These are phyloP conservation scores for Tachina grossa DNA, from an alignment of 2,888 invertebrate species.

Conservation along the genomic window DNA sequence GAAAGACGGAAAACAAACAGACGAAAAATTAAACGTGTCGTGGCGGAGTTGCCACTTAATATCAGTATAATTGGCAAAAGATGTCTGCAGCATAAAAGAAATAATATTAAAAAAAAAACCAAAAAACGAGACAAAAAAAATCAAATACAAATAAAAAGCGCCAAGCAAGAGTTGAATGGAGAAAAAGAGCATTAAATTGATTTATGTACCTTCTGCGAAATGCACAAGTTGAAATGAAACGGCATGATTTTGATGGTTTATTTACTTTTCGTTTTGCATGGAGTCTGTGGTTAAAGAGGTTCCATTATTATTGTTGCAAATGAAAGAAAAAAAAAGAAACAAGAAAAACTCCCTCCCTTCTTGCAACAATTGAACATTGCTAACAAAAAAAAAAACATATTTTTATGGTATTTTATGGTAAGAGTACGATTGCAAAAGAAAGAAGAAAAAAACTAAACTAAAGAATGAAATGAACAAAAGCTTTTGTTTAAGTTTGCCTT, in stretches of 20 bases:
- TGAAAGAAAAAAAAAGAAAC: conserved; percentile 56
- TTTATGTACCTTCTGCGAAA: conserved; percentile 37
- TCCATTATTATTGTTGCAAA: conserved; percentile 65
- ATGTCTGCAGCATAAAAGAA: conserved; percentile 66
- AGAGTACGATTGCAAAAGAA: conserved; percentile 20
- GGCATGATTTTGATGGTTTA: conserved; percentile 38
- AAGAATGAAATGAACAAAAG: conserved; percentile 57
- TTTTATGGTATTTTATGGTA: conserved; percentile 61
- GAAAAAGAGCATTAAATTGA: conserved; percentile 68
- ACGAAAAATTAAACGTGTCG: conserved; percentile 45
- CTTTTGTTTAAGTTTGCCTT: conserved; percentile 61
- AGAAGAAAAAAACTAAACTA: neutral
- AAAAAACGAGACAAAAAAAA: conserved; percentile 38
- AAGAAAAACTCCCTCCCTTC: conserved; percentile 14
- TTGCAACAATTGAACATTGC: neutral
- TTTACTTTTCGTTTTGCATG: conserved; percentile 25
- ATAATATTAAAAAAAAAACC: conserved; percentile 24
- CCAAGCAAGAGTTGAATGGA: conserved; percentile 62
- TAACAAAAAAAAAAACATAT: conserved; percentile 42
- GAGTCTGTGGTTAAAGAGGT: conserved; percentile 70
- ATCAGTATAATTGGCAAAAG: conserved; percentile 73
- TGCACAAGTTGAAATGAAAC: conserved; percentile 47
- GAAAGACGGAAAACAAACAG: conserved; percentile 14
- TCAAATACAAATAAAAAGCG: conserved; percentile 66
- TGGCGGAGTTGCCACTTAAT: conserved; percentile 70